Percentiles rank a stretch among this genome's conserved stretches.
phyloP scores from a whole-genome alignment of 2,888 invertebrate species.

The Andrena hattorfiana region DNA sequence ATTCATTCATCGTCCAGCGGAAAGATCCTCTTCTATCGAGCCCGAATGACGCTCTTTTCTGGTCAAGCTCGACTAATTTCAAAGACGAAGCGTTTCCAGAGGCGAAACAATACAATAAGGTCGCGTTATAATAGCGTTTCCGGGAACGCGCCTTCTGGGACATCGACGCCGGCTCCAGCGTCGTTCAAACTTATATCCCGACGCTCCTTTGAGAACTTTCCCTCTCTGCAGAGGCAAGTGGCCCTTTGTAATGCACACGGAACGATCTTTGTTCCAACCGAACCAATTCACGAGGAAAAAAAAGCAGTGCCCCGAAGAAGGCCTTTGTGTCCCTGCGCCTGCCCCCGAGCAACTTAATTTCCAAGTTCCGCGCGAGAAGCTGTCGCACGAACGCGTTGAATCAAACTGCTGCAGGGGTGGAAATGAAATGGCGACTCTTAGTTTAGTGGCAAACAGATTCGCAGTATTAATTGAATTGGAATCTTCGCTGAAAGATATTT shows the following conservation, averaged over 20 bases:
- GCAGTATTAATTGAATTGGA: too few species aligned
- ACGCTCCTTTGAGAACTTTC: conserved; percentile 12
- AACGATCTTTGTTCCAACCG: conserved; percentile 20
- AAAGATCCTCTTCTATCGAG: not conserved
- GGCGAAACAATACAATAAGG: conserved; percentile 1
- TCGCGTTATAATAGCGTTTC: conserved; percentile 13
- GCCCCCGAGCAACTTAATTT: conserved; percentile 28
- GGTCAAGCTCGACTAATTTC: conserved; percentile 3
- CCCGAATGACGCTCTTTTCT: not conserved
- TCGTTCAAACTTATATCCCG: conserved; percentile 3
- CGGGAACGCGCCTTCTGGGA: conserved; percentile 6
- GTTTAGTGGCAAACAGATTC: too few species aligned
- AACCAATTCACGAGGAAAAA: not conserved
- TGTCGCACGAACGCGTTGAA: not conserved
- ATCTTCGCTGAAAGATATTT: too few species aligned
- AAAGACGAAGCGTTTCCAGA: not conserved
- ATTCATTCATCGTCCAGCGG: not conserved
- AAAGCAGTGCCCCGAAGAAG: not conserved
- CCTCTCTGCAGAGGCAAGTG: not conserved
- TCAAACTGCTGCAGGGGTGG: too few species aligned
- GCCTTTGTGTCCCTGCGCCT: conserved; percentile 6
- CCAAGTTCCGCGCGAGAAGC: not conserved
- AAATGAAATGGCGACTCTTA: too few species aligned
- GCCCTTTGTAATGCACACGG: conserved; percentile 1
- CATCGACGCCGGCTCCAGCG: not conserved